Evolutionary conservation across 2,113 vertebrate genomes (phyloP), one percentile per base, ranked within the genome.

Genomic region (Anas platyrhynchos): DNA sequence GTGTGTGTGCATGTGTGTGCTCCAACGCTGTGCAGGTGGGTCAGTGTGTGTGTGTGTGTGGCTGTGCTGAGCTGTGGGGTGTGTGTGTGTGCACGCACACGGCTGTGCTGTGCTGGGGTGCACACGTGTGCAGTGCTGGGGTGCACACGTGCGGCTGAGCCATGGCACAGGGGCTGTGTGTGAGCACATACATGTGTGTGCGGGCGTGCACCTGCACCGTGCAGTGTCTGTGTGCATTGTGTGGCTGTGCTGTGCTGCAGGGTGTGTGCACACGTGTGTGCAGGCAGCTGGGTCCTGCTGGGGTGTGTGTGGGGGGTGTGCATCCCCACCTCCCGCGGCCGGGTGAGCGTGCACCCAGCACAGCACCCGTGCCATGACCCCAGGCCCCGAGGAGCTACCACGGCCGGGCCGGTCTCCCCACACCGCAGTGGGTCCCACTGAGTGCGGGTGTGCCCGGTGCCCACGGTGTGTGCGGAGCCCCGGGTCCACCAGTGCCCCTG

Each of bases 191-290:
- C 16, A 13, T 38, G 36, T 36, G 61, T 29, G 27, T 21, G 18
- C 27, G 15, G 31, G 43, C 31, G 1, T 8, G 50, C 56, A n/a
- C 2, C 52, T 23, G 0, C 0, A 26, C 48, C 1, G 38, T 3
- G 3, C 50, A 4, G 46, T 2, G 7, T 20, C 50, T 8, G 7
- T 29, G 66, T 20, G 82, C 5, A 11, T 23, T 29, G 61, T 22
- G 75, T 27, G 16, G 21, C 50, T 12, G 13, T 16, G 25, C 36
- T 4, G 20, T 43, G 43, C 44, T 29, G 34, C 32, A 11, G 4
- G 21, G 55, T 11, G 17, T 13, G 52, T 9, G 4, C 1, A 14
- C 50, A 25, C 1, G 9, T 1, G 13, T 27, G 50, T 73, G 26
- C 38, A 22, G 32, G 20, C 43, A 23, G 29, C 34, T 9, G 9